Base-by-base conservation (phyloP, 2,888 invertebrate species). In the Hypercompe scribonia region DNA sequence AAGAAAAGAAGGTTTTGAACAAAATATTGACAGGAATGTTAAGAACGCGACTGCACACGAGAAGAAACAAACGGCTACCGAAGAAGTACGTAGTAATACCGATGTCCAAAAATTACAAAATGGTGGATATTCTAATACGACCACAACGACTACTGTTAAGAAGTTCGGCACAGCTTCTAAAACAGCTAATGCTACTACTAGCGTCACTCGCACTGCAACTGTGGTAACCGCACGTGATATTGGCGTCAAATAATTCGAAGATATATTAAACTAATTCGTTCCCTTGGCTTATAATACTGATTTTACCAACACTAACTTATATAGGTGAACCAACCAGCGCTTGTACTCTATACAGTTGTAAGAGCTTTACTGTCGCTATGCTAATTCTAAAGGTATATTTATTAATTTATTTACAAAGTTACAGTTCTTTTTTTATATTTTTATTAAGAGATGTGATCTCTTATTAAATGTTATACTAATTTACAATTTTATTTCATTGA, bases 171-270 rank as follows among this genome's bases (percentile, higher is more conserved):
- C 93, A 0, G 88, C 93, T 15, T 93, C 94, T 11, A 93, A 85
- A 80, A 93, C 91, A 28, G 95, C 93, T 8, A 94, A 93, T 75
- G 87, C 91, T 66, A 87, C 92, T 10, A 91, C 91, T 1, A 87
- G 90, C 1, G 92, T 93, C 39, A 92, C 91, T 50, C 91, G 93
- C 33, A 94, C 93, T 34, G 90, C 95, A 21, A 93, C 94, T 33
- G 91, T 92, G 24, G 90, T 93, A 70, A 94, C 94, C 10, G 93
- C 95, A 68, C 92, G 95, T 33, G 95, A 95, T 75, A 84, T 95
- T 72, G 95, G 94, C n/a, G 90, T 92, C 46, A 94, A 95, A 78
- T 95, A 91, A 91, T 78, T 80, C 13, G 46, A 71, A 24, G 36
- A 68, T 70, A 69, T 58, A 33, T 11, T 10, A 68, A 65, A 63